Percentiles rank a stretch among this genome's conserved stretches.
phyloP scores from a whole-genome alignment of 2,113 vertebrate species.

The Eptesicus fuscus region DNA sequence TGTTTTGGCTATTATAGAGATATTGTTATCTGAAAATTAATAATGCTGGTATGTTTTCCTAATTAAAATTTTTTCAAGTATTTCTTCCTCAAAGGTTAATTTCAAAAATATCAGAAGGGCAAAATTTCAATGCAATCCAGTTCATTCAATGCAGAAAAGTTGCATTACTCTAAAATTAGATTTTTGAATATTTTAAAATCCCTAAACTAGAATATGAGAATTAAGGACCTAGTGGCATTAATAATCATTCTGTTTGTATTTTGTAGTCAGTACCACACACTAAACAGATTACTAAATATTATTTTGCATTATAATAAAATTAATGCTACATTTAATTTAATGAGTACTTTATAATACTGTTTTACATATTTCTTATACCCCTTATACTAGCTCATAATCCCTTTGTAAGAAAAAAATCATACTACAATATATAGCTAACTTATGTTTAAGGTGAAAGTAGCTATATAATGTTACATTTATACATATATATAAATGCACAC shows the following conservation, averaged over 20 bases:
- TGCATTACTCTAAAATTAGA: background rate
- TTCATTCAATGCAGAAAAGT: background rate
- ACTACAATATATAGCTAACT: background rate
- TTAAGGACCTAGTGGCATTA: background rate
- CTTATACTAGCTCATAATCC: background rate
- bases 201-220: background rate
- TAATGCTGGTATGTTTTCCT: background rate
- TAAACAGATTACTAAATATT: background rate
- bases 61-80: constrained; percentile 9
- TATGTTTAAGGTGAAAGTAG: background rate
- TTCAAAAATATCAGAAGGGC: background rate
- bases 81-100: background rate
- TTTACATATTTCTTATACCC: background rate
- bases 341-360: background rate
- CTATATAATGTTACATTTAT: background rate
- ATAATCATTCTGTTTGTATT: background rate
- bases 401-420: background rate
- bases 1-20: background rate
- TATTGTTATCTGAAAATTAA: background rate
- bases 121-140: background rate
- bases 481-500: background rate
- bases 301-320: background rate
- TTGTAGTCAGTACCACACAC: background rate
- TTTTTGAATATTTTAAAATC: background rate
- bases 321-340: background rate